Conservation (phyloP, 2,113 vertebrate species). For the Podiceps cristatus region DNA sequence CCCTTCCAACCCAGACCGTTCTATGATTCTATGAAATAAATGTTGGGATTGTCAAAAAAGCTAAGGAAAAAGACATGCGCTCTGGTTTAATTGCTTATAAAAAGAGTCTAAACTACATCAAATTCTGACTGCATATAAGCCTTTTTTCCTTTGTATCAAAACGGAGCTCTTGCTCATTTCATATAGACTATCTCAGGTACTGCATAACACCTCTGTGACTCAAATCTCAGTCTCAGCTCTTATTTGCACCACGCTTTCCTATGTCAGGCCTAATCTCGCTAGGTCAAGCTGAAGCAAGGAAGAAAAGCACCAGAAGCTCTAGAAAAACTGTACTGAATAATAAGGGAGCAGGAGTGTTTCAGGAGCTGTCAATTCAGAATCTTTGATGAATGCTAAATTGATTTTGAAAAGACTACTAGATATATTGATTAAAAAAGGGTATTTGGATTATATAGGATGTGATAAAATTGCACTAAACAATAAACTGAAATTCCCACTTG, state of each 20-base stretch:
- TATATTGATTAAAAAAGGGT: background rate
- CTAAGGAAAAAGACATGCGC: background rate
- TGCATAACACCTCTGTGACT: background rate
- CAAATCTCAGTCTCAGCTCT: background rate
- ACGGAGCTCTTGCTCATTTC: too few relatives aligned
- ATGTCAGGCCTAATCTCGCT: background rate
- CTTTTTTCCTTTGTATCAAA: background rate
- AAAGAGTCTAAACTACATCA: background rate
- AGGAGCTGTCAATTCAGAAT: background rate
- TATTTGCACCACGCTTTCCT: background rate
- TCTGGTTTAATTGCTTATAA: background rate
- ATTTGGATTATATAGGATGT: background rate
- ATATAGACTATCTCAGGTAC: background rate
- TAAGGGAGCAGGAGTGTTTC: background rate
- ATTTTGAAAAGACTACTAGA: background rate
- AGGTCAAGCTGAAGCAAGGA: background rate
- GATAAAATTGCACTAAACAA: background rate
- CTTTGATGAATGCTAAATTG: background rate
- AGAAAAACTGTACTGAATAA: background rate
- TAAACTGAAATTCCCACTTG: background rate
- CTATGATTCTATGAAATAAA: too few relatives aligned
- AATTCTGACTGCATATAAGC: background rate
- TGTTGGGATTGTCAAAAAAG: background rate
- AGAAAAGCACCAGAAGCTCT: background rate
- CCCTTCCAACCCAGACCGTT: too few relatives aligned